These are phyloP conservation scores for Leptopilina drosophilae DNA, from an alignment of 2,888 invertebrate species.

Conservation along the genomic window DNA sequence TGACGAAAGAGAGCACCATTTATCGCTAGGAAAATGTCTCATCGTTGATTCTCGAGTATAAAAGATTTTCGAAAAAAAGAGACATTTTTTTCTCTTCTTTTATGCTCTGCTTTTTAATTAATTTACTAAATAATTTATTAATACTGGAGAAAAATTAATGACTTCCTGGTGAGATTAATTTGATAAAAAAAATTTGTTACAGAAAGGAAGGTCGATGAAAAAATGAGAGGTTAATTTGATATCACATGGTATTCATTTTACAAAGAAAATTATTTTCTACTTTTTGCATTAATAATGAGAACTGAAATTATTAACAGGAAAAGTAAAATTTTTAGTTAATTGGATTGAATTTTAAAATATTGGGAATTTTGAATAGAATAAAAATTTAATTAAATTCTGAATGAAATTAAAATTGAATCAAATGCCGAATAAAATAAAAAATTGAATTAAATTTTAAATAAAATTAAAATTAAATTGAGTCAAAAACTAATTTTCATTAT, in stretches of 20 bases:
- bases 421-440: too few relatives aligned
- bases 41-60: neutral
- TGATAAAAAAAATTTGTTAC: neutral
- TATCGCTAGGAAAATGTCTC: slow-evolving; percentile 22
- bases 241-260: too few relatives aligned
- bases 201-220: too few relatives aligned
- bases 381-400: too few relatives aligned
- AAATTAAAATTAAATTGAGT: neutral
- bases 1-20: slow-evolving; percentile 18
- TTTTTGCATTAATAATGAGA: too few relatives aligned
- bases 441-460: too few relatives aligned
- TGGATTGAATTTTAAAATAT: too few relatives aligned
- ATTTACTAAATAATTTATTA: slow-evolving; percentile 13
- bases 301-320: too few relatives aligned
- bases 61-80: slow-evolving; percentile 21
- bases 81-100: neutral
- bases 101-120: neutral
- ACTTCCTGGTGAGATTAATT: neutral
- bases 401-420: neutral
- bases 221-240: too few relatives aligned
- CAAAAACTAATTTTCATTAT: neutral
- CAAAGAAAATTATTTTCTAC: too few relatives aligned
- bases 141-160: neutral
- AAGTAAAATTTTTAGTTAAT: too few relatives aligned
- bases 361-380: too few relatives aligned